Evolutionary conservation across 2,797 vertebrate species (phyloP), one percentile per base, ranked within the genome.

Genomic region (Clarias fuscus): DNA sequence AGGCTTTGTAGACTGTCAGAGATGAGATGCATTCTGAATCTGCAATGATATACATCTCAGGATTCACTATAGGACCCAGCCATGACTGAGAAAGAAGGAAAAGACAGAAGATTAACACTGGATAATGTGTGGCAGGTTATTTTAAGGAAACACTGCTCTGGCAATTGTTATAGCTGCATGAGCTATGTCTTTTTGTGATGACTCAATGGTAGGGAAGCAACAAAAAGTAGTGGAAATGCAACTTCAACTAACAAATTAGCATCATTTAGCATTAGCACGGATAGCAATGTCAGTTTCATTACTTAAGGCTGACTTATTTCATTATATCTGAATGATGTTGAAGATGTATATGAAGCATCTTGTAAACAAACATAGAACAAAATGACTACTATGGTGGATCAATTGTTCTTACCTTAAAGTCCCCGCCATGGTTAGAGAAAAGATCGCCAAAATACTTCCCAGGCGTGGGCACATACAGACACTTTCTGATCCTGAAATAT

Each of bases 1-100:
- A 40, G 0, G 10, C 6, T 7, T 87, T 90, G 56, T 30, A 76
- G 6, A 94, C 65, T 78, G 94, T 92, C 0, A 94, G 84, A 0
- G 87, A 82, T 20, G 84, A 82, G 5, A 94, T 87, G 1, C 89
- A 88, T 68, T 90, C 91, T 0, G 48, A 65, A 56, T 78, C 5
- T 76, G 53, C 65, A 88, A n/a, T 53, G 83, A 87, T 24, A 4
- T 91, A 84, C 13, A 84, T 86, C 17, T 93, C 89, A 0, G 4
- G 70, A 71, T 79, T 17, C 68, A 93, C 89, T 85, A 87, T 40
- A 24, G 93, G 86, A 14, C 87, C 90, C 48, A 91, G 24, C 92
- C 92, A 92, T 0, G 61, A 85, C 95, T 95, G 64, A n/a, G 18
- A 87, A 67, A 83, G 61, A 86, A 24, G 87, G 68, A 56, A 48